Base-by-base conservation (phyloP, 2,888 invertebrate genomes). In the Sesamia inferens region DNA sequence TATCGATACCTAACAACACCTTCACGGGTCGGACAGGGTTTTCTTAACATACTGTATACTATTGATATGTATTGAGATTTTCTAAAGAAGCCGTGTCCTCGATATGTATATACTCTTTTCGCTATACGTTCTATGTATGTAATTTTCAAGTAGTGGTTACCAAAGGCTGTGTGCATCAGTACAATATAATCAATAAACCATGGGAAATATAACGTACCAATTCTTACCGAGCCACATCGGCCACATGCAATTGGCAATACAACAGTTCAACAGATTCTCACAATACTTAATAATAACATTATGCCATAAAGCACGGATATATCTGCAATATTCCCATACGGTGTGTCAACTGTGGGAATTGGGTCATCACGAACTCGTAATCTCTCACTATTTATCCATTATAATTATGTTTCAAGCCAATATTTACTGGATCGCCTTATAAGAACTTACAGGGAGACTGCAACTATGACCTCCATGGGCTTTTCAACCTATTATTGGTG, bases 211-310 rank as follows among this genome's bases (percentile, higher is more conserved):
- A 1, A 19, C 19, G 64, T 31, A 14, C 74, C 14, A 61, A 73
- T 68, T 75, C 24, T 24, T 16, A 14, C 13, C 19, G 24, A 54
- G 11, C 14, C 71, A 44, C 42, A 44, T 55, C 19, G 42, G 11
- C 14, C 71, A 44, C 42, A 44, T 55, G 68, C 22, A 68, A 65
- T 65, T 51, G 31, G 14, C 44, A 64, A 61, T 42, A 42, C n/a
- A 57, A 58, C 47, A 62, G 65, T 42, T 31, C n/a, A 57, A 58
- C 47, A 62, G 65, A 62, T 71, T 79, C 78, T 63, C 79, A 82
- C 71, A 82, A 39, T 71, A 71, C 77, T 82, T 79, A 71, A 78
- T 82, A 71, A 58, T 59, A 67, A 58, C 22, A 64, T 71, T 71
- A 78, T 66, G 70, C 74, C 70, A 70, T 68, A 70, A 62, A 69